These are phyloP conservation scores for Phytoseiulus persimilis DNA, from an alignment of 2,888 invertebrate genomes.

Conservation along the genomic window DNA sequence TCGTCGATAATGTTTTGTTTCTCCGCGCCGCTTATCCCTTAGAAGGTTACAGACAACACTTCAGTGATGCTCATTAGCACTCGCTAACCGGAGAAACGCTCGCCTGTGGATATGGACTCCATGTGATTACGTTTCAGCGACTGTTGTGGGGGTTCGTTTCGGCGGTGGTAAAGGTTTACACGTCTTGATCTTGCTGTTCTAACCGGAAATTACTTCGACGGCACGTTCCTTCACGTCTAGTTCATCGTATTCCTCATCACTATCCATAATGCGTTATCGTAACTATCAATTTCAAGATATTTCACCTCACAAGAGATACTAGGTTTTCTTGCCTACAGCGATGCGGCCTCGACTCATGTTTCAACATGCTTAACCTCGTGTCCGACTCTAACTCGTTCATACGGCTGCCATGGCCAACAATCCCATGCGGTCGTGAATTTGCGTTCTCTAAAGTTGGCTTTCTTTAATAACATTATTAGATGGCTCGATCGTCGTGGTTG, in stretches of 20 bases:
- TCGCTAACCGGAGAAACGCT: neutral
- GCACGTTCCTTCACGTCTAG: neutral
- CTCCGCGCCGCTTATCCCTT: neutral
- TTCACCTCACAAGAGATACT: neutral
- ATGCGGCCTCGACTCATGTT: neutral
- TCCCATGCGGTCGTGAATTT: neutral
- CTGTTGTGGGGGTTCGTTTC: neutral
- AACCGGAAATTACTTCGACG: neutral
- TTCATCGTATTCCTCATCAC: no score
- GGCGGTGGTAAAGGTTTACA: no score
- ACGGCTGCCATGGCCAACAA: neutral
- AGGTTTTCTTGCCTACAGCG: neutral
- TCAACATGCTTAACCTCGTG: neutral
- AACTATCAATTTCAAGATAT: neutral
- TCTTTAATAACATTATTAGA: no score
- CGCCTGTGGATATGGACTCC: neutral
- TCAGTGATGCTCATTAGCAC: neutral
- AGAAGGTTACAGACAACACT: neutral
- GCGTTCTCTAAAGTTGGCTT: neutral
- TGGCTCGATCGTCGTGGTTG: no score
- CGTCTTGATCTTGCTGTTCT: no score
- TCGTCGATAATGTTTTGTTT: neutral
- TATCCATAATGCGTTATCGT: neutral
- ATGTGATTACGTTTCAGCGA: neutral
- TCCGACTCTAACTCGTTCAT: neutral